Evolutionary conservation across 2,797 vertebrate species (phyloP), one percentile per base, ranked within the genome.

Genomic region (Myoxocephalus aenaeus): DNA sequence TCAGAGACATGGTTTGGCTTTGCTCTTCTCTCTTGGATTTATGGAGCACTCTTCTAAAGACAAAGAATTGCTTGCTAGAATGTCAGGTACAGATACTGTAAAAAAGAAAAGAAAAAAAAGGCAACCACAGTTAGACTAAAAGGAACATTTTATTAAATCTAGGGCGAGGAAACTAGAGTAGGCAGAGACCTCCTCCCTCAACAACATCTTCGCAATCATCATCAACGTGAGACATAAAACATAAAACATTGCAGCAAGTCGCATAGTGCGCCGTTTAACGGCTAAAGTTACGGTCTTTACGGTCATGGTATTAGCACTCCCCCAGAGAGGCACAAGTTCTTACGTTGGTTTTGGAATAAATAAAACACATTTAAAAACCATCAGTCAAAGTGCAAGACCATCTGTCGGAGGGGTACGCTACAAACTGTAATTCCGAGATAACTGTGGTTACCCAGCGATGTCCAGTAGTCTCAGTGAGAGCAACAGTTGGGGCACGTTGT

Each of bases 1-100:
- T 68, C 82, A 82, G 81, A 42, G 40, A 15, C 40, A 29, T 77
- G 63, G 61, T 53, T 75, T 46, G 74, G 1, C 0, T 42, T 22
- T 13, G n/a, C 44, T 44, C 42, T 51, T 54, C 66, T 70, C 34
- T 75, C 54, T 76, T 64, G 40, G 63, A 71, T 29, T 66, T 79
- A 75, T 67, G 46, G 51, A 54, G 61, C 1, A 0, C 40, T 66
- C 50, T 38, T 72, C 7, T 34, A n/a, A 70, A 72, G 48, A 67
- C 12, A 27, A 65, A 54, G 57, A 29, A 70, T 6, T 68, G 56
- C 54, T 66, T 66, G 13, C 40, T 14, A 70, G 12, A 53, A 72
- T 70, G 61, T 64, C 62, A 42, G 51, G 53, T 61, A 44, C 25
- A 50, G 15, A 0, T 36, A 42, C 36, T 65, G 50, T 46, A 13